Percentiles rank a stretch among this genome's conserved stretches.
Evolutionary conservation across 2,888 invertebrate species (phyloP).

Genomic region (Pseudococcus jackbeardsleyi): DNA sequence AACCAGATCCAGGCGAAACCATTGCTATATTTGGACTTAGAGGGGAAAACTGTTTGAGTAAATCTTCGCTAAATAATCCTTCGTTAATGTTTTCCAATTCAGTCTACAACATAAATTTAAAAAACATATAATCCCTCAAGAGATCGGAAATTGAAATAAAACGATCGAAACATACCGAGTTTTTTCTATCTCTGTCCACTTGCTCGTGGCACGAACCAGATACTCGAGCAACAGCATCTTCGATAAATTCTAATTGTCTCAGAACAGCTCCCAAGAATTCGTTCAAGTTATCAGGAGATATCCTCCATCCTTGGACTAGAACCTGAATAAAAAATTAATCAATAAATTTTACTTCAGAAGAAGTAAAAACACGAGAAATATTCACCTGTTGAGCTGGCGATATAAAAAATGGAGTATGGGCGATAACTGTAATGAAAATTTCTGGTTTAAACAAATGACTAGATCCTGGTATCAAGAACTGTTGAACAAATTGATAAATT

Average conservation of each 20-base stretch:
- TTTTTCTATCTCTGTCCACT: constrained; percentile 72
- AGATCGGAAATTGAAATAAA: neutral
- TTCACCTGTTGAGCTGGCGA: constrained; percentile 78
- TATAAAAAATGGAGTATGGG: constrained; percentile 81
- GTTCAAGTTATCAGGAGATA: constrained; percentile 75
- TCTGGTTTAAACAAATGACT: constrained; percentile 75
- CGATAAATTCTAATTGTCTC: constrained; percentile 75
- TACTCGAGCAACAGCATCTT: constrained; percentile 75
- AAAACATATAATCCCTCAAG: neutral
- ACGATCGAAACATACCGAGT: constrained; percentile 66
- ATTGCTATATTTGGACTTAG: constrained; percentile 72
- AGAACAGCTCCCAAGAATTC: constrained; percentile 75
- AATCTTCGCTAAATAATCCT: constrained; percentile 7
- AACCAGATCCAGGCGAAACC: constrained; percentile 78
- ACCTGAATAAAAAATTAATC: constrained; percentile 71
- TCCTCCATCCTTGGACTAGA: constrained; percentile 78
- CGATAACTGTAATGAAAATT: constrained; percentile 81
- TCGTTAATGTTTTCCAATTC: constrained; percentile 36
- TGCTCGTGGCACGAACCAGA: constrained; percentile 74
- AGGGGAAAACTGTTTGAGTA: constrained; percentile 66
- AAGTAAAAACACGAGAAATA: neutral
- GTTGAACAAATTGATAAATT: constrained; percentile 75
- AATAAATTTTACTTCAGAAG: neutral
- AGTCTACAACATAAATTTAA: neutral
- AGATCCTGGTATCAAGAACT: constrained; percentile 81